Base-by-base conservation (phyloP, 2,888 invertebrate genomes). In the Rugalucina vietnamica region DNA sequence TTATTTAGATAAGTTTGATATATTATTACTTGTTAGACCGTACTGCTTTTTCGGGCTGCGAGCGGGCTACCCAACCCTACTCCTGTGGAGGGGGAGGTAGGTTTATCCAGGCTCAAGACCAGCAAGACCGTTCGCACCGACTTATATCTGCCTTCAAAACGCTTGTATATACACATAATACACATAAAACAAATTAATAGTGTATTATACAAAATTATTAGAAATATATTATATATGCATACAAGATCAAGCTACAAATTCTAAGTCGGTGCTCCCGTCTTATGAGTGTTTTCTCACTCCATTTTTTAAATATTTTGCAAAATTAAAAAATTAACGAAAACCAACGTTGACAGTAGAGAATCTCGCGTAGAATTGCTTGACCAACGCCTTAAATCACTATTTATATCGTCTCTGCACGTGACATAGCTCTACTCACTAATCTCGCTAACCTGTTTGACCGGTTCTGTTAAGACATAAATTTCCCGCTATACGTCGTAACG, bases 31-130 rank as follows among this genome's bases (percentile, higher is more conserved):
- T 43, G 10, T 43, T 43, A 43, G 18, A 43, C 18, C n/a, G 43
- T 43, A 18, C 43, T 43, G 43, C 54, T 54, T 24, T n/a, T 5
- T 54, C n/a, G n/a, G n/a, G 54, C 54, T 54, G 54, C 54, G 54
- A 54, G 54, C 54, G 12, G 54, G 54, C 54, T 54, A 54, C 54
- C 54, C 54, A 54, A 54, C 54, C 54, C 54, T 54, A 54, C 54
- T 54, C 54, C 54, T n/a, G n/a, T 54, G 54, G 54, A 54, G 54
- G 54, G n/a, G 54, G 54, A 54, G 54, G 54, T 54, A 54, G 54
- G 54, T n/a, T 54, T 54, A n/a, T 21, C 12, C 54, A 12, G n/a
- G 8, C 21, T 24, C n/a, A 14, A 54, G 54, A 54, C 54, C 54
- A 54, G 54, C 54, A 21, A 54, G 54, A n/a, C n/a, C 54, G 43